Conservation (phyloP, 2,113 vertebrate genomes). For the Corydoras sp. region DNA sequence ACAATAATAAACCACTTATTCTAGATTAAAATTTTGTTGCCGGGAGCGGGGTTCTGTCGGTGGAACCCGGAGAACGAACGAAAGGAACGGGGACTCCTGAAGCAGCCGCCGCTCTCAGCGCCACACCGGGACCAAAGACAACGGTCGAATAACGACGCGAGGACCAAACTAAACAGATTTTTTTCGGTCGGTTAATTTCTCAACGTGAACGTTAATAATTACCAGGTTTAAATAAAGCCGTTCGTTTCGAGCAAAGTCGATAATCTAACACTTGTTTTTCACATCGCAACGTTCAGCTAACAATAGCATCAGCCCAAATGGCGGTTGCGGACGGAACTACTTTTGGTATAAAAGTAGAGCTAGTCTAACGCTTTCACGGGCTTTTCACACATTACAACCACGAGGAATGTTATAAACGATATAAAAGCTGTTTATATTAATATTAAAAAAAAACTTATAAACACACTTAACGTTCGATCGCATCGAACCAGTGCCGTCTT, state of each 20-base stretch:
- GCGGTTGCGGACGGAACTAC: constrained; percentile 60
- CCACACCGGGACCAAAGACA: too few relatives aligned
- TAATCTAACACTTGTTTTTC: not conserved
- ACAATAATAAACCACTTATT: not conserved
- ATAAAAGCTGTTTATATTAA: too few relatives aligned
- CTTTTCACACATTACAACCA: too few relatives aligned
- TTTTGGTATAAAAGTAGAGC: constrained; percentile 42
- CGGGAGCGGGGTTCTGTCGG: not conserved
- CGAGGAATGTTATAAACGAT: too few relatives aligned
- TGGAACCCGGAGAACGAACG: too few relatives aligned
- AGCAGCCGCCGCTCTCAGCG: too few relatives aligned
- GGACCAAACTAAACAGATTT: too few relatives aligned
- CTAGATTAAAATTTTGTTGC: not conserved
- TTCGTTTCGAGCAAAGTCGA: not conserved
- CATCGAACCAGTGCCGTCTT: not conserved
- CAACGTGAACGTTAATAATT: not conserved
- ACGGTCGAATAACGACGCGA: too few relatives aligned
- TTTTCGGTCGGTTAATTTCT: not conserved
- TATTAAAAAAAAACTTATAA: too few relatives aligned
- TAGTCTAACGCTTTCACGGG: not conserved
- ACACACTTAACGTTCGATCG: too few relatives aligned
- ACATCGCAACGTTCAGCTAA: constrained; percentile 30
- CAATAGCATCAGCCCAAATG: constrained; percentile 64
- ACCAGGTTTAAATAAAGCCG: not conserved
- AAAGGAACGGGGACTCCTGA: too few relatives aligned